Percentiles rank a stretch among this genome's conserved stretches.
Evolutionary conservation across 2,888 invertebrate genomes (phyloP).

Genomic region (Thecophora atra): DNA sequence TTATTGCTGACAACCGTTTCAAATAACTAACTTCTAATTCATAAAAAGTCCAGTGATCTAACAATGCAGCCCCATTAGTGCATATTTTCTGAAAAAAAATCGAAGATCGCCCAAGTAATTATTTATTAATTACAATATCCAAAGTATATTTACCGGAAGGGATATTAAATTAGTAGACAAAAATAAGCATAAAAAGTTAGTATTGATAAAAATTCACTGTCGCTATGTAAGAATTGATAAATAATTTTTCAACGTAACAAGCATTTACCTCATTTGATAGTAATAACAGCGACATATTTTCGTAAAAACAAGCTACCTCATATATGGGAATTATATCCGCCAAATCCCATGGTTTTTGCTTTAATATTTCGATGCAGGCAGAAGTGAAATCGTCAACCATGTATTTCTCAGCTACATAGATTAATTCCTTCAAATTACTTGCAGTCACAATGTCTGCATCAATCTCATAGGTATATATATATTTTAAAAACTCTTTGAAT

Average conservation of each 20-base stretch:
- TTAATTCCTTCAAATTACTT: conserved; percentile 40
- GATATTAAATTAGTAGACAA: too few species aligned
- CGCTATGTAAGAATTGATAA: too few species aligned
- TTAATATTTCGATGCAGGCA: conserved; percentile 44
- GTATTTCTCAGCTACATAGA: conserved; percentile 47
- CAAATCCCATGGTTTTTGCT: conserved; percentile 45
- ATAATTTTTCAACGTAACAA: too few species aligned
- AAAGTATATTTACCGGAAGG: too few species aligned
- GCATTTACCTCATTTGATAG: conserved; percentile 33
- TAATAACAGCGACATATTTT: conserved; percentile 35
- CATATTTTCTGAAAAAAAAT: conserved; percentile 9
- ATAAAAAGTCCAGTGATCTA: conserved; percentile 6
- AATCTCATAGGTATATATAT: conserved; percentile 51
- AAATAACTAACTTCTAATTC: conserved; percentile 4
- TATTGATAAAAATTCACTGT: too few species aligned
- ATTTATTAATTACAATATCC: not conserved
- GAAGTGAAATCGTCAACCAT: conserved; percentile 48
- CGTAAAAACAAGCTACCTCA: conserved; percentile 47
- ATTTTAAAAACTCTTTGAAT: conserved; percentile 48
- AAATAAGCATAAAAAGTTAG: too few species aligned
- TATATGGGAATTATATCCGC: conserved; percentile 46
- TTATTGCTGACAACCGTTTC: conserved; percentile 2
- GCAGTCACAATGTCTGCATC: conserved; percentile 38
- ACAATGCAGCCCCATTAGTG: not conserved
- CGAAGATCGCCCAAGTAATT: too few species aligned